Evolutionary conservation across 2,888 invertebrate species (phyloP), one percentile per base, ranked within the genome.

Genomic region (Cremastinae sp.): DNA sequence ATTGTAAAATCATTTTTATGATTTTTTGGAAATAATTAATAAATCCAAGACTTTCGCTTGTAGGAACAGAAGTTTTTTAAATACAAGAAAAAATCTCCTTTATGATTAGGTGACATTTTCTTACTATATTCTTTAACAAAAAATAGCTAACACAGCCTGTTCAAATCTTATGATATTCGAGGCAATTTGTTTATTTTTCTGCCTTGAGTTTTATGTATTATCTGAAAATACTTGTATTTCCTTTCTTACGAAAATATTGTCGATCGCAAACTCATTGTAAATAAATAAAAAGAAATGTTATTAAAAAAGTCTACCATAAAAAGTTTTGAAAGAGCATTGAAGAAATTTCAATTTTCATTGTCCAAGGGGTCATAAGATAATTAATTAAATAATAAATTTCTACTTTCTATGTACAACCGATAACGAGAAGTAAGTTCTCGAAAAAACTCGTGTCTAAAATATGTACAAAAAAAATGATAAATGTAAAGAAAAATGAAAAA

Each of bases 91-190:
- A 12, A n/a, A 47, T 18, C 10, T 22, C 28, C 53, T 4, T 41
- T 12, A 43, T 51, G 14, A 14, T 12, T 41, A 72, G 62, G 20
- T 22, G 28, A 28, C 37, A 49, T 37, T 39, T 14, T n/a, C 3
- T 18, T 53, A 65, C 12, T 12, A 43, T 37, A 39, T 12, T 62
- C 18, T 37, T 64, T 58, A 45, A 58, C 10, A 12, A 39, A 71
- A 58, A n/a, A 51, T 64, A 8, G 59, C 58, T 69, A 69, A 69
- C 76, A 76, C 76, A 76, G 76, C 73, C 59, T 64, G 62, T 58
- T 20, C 58, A 22, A 35, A 41, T 14, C 10, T 22, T 66, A 56
- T 65, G 5, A 28, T 28, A 20, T 45, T 20, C 41, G 37, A 41
- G 37, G 62, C 43, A 41, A 12, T 8, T 28, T 3, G 5, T 28